Conservation (phyloP, 2,888 invertebrate genomes). For the Crepidodera aurea region DNA sequence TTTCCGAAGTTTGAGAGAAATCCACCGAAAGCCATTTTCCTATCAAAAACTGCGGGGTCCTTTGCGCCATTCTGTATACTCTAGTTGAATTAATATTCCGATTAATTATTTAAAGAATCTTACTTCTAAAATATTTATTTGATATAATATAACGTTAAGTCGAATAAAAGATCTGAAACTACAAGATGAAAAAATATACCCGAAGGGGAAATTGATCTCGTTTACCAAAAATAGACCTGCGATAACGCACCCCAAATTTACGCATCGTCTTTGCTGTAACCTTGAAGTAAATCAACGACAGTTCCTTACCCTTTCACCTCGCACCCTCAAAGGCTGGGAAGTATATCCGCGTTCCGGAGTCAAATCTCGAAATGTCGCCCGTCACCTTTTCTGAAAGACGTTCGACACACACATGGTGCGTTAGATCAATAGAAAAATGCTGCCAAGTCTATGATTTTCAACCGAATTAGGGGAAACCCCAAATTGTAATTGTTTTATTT, state of each 20-base stretch:
- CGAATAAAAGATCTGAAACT: no score
- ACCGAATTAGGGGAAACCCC: background rate
- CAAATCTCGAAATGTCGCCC: background rate
- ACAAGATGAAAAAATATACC: no score
- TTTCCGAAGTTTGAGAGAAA: no score
- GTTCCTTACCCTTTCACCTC: background rate
- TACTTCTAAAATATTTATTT: no score
- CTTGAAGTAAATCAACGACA: background rate
- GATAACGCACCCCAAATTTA: background rate
- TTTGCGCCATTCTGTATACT: no score
- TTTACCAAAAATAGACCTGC: background rate
- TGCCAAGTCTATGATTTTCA: background rate
- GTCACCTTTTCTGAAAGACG: background rate
- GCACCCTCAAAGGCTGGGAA: background rate
- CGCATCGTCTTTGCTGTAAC: background rate
- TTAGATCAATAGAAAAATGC: background rate
- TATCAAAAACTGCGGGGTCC: no score
- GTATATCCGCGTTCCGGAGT: slow-evolving; percentile 1
- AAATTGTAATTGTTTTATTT: no score
- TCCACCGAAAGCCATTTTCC: no score
- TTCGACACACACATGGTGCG: background rate
- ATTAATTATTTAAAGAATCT: no score
- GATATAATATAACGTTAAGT: no score
- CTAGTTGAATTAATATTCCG: no score
- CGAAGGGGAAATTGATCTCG: no score